These are phyloP conservation scores for Drosophila paranaensis DNA, from an alignment of 2,888 invertebrate genomes.

Conservation along the genomic window DNA sequence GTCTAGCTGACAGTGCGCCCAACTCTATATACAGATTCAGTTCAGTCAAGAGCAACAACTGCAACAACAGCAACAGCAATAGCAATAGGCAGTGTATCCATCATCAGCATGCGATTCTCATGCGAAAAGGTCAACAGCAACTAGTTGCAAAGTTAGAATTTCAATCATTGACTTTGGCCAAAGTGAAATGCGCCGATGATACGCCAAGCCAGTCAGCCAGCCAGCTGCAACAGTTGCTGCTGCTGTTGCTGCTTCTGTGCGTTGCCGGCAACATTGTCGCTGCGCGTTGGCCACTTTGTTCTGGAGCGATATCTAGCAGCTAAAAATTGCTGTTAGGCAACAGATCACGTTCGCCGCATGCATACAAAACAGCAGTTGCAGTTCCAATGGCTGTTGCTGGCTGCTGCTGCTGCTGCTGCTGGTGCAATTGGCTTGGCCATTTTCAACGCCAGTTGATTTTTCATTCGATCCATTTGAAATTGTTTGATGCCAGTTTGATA, in stretches of 20 bases:
- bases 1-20: constrained; percentile 64
- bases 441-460: constrained; percentile 78
- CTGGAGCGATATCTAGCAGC: constrained; percentile 69
- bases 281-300: constrained; percentile 78
- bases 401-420: constrained; percentile 27
- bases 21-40: constrained; percentile 41
- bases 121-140: constrained; percentile 75
- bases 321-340: constrained; percentile 75
- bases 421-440: constrained; percentile 70
- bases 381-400: constrained; percentile 11
- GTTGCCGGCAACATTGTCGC: constrained; percentile 67
- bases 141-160: constrained; percentile 65
- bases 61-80: not conserved
- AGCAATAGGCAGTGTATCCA: constrained; percentile 66
- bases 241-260: constrained; percentile 68
- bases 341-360: constrained; percentile 78
- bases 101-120: constrained; percentile 78
- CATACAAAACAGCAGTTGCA: constrained; percentile 70
- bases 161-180: constrained; percentile 72
- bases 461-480: constrained; percentile 81
- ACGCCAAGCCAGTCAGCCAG: constrained; percentile 24
- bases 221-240: constrained; percentile 41
- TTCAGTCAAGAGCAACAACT: constrained; percentile 13
- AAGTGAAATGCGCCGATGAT: constrained; percentile 71
- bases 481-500: constrained; percentile 78